These are phyloP conservation scores for Laticauda laticaudata DNA, from an alignment of 2,113 vertebrate genomes.

Conservation along the genomic window DNA sequence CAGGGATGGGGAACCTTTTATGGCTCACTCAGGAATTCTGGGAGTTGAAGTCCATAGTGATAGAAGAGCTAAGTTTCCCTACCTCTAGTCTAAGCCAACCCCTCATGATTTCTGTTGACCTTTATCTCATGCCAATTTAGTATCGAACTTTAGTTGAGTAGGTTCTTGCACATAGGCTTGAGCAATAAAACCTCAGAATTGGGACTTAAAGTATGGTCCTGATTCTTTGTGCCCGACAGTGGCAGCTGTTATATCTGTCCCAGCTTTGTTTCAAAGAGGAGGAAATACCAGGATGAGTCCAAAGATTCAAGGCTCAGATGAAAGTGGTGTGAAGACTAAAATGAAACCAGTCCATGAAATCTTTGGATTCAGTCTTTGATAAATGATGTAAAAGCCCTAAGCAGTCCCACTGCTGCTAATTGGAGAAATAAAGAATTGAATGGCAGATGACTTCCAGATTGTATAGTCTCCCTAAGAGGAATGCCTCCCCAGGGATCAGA, in stretches of 20 bases:
- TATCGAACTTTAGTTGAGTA: not conserved
- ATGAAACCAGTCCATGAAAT: not conserved
- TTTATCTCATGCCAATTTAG: not conserved
- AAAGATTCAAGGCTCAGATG: not conserved
- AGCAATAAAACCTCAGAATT: not conserved
- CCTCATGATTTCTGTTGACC: not conserved
- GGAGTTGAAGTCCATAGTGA: too few relatives aligned
- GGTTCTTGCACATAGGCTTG: not conserved
- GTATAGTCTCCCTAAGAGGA: not conserved
- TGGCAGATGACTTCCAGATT: not conserved
- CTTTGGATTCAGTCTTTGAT: not conserved
- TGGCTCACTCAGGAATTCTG: too few relatives aligned
- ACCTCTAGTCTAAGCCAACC: not conserved
- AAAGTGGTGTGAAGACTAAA: not conserved
- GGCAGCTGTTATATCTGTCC: not conserved
- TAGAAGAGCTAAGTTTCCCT: too few relatives aligned
- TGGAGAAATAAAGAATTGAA: not conserved
- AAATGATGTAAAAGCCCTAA: not conserved
- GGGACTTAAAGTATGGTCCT: not conserved
- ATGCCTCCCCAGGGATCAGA: not conserved
- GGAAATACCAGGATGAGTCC: not conserved
- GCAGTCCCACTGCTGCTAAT: not conserved
- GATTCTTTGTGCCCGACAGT: not conserved
- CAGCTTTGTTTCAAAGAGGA: not conserved
- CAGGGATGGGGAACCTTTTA: too few relatives aligned